Evolutionary conservation across 1,140 invertebrate genomes (phyloP).

Genomic region (Nebria ingens): DNA sequence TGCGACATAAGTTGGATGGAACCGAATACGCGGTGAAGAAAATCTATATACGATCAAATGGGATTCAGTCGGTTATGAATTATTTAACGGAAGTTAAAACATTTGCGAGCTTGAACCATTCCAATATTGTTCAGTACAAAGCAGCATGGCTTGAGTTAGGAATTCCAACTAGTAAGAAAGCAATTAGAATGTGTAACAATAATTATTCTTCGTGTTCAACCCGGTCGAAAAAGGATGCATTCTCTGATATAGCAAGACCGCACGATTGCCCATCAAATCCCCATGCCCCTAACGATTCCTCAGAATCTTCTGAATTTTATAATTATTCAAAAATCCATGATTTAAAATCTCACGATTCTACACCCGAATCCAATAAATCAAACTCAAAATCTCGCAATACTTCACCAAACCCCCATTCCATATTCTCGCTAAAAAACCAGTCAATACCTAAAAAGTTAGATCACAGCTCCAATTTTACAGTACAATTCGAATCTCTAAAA

Average conservation of each 20-base stretch:
- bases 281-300: background rate
- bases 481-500: conserved; percentile 13
- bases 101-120: conserved; percentile 64
- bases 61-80: conserved; percentile 44
- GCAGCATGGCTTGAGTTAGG: conserved; percentile 65
- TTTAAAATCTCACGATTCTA: conserved; percentile 12
- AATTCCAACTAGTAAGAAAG: conserved; percentile 14
- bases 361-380: too few species aligned
- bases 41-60: conserved; percentile 53
- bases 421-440: too few species aligned
- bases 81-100: conserved; percentile 69
- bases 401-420: too few species aligned
- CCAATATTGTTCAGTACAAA: conserved; percentile 76
- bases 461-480: conserved; percentile 10
- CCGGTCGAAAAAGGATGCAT: background rate
- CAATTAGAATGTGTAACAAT: conserved; percentile 14
- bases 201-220: too few species aligned
- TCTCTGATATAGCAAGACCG: background rate
- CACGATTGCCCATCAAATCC: background rate
- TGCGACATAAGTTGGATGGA: conserved; percentile 59
- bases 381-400: too few species aligned
- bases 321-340: background rate
- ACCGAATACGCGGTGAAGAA: conserved; percentile 75
- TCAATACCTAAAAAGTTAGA: too few species aligned
- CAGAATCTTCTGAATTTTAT: background rate